Evolutionary conservation across 2,888 invertebrate species (phyloP).

Genomic region (Apoda limacodes): DNA sequence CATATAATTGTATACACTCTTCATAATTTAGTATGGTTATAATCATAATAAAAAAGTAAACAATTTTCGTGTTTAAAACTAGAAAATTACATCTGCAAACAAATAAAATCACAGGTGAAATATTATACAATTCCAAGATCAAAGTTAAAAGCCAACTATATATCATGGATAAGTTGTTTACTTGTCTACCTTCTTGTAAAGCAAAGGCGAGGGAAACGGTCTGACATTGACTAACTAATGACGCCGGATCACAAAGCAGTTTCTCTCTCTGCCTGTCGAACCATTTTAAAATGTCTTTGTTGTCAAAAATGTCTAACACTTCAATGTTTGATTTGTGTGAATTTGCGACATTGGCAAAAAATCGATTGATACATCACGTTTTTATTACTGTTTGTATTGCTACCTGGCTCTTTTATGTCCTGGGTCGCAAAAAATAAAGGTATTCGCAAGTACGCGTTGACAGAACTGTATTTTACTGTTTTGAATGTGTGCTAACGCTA

Average conservation of each 20-base stretch:
- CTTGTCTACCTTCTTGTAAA: constrained; percentile 52
- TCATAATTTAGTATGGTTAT: no score
- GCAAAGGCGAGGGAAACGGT: constrained; percentile 39
- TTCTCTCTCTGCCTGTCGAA: constrained; percentile 42
- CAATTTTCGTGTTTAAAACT: no score
- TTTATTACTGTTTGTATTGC: constrained; percentile 63
- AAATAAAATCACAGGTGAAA: no score
- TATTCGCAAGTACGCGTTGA: constrained; percentile 37
- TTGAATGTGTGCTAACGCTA: no score
- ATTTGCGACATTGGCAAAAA: constrained; percentile 53
- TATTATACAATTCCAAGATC: no score
- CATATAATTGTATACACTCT: no score
- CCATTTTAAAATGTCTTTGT: constrained; percentile 49
- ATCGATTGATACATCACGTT: constrained; percentile 63
- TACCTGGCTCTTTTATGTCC: constrained; percentile 55
- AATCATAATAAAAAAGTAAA: no score
- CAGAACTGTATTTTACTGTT: constrained; percentile 36
- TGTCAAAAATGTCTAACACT: constrained; percentile 59
- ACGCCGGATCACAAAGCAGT: constrained; percentile 44
- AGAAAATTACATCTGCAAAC: no score
- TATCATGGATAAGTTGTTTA: constrained; percentile 56
- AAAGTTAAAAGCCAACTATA: constrained; percentile 29
- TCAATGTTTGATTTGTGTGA: constrained; percentile 67
- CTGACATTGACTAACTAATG: constrained; percentile 63
- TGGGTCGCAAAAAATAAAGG: constrained; percentile 53